Percentiles rank a stretch among this genome's conserved stretches.
phyloP scores from a whole-genome alignment of 1,140 invertebrate genomes.

The Ganaspis sp. region DNA sequence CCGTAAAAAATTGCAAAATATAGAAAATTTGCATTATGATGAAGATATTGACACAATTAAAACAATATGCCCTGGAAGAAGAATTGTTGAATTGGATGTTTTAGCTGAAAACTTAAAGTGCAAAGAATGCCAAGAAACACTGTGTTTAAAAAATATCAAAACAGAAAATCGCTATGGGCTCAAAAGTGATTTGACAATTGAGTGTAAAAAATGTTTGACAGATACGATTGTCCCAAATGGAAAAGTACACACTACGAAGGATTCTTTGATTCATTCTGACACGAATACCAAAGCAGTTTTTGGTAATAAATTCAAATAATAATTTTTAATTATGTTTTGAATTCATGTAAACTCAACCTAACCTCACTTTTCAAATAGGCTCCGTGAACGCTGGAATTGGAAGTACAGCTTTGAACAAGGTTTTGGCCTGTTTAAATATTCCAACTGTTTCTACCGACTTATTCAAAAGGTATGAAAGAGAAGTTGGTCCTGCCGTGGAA shows the following conservation, averaged over 20 bases:
- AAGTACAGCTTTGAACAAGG: constrained; percentile 30
- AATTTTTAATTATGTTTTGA: too few species aligned
- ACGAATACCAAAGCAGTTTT: not conserved
- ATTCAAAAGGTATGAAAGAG: constrained; percentile 36
- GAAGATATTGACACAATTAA: not conserved
- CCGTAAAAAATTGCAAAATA: not conserved
- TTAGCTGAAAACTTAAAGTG: constrained; percentile 1
- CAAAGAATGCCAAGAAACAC: not conserved
- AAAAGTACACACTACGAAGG: not conserved
- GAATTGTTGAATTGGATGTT: not conserved
- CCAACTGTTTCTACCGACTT: not conserved
- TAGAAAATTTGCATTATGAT: not conserved
- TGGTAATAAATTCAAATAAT: not conserved
- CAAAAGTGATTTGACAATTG: not conserved
- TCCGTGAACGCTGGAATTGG: constrained; percentile 24
- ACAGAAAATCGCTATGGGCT: not conserved
- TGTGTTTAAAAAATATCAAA: not conserved
- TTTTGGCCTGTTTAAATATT: constrained; percentile 34
- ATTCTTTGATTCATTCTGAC: not conserved
- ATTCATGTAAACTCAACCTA: too few species aligned
- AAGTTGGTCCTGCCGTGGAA: constrained; percentile 23
- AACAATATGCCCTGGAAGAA: constrained; percentile 18
- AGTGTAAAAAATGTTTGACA: not conserved
- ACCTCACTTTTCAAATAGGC: constrained; percentile 13
- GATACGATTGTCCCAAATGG: not conserved